Base-by-base conservation (phyloP, 2,113 vertebrate species). In the Campylomormyrus numenius region DNA sequence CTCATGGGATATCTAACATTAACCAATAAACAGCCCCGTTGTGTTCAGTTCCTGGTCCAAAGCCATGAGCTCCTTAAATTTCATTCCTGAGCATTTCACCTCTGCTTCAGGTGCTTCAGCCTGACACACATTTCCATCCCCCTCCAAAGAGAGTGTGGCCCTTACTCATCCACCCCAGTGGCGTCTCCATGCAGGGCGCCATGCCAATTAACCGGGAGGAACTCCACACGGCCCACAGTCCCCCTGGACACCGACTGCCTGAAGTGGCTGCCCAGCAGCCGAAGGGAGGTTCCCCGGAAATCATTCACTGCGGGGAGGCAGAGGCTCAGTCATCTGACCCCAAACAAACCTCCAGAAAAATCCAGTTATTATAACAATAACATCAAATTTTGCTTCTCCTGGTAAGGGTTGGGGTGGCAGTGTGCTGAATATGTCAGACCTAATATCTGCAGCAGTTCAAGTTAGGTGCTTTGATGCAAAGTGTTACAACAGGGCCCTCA, bases 121-220 rank as follows among this genome's bases (percentile, higher is more conserved):
- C 74, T 2, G 74, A 17, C 74, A 80, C 35, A 19, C 31, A 31
- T 1, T 13, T 11, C 62, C 27, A 70, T 31, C 62, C 9, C 1
- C 62, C 27, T 70, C n/a, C 62, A 70, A 70, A 13, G 27, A 31
- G 62, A 70, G 62, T 4, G n/a, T 4, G 27, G 74, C 74, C 96
- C 98, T 97, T 91, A 99, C 98, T 98, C 95, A 3, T 99, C 98
- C 83, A 99, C 98, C 0, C 98, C 98, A 0, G 97, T 99, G 80
- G 94, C 96, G 88, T 97, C 96, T 70, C 97, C 98, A 85, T 99
- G 98, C 19, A 99, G 95, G 90, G 98, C 97, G 66, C 96, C 97
- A 94, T 99, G 98, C 98, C 98, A 99, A 93, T 99, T 98, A 24
- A 99, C 98, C 0, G 98, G 98, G n/a, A 99, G 97, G 93, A 99